These are phyloP conservation scores for Scaptodrosophila latifasciaeformis DNA, from an alignment of 2,888 invertebrate genomes.

Conservation along the genomic window DNA sequence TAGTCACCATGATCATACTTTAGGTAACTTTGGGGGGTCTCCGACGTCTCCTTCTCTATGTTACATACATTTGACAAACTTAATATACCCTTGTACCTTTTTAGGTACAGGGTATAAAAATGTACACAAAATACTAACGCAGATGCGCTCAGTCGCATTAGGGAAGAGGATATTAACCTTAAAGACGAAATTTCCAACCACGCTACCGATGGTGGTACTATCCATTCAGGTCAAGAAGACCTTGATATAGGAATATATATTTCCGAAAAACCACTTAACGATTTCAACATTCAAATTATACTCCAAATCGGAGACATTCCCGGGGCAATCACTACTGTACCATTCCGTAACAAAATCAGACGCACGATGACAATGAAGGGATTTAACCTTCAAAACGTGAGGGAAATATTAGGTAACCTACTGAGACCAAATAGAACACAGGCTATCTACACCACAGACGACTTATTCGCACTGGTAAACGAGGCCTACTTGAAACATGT, in stretches of 20 bases:
- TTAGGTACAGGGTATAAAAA: no score
- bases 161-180: neutral
- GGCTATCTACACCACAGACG: neutral
- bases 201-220: neutral
- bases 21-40: no score
- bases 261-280: neutral
- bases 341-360: neutral
- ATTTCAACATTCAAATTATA: neutral
- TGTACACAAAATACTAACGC: neutral
- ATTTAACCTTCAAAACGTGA: neutral
- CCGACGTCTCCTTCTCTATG: no score
- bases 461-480: neutral
- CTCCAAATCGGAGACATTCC: neutral
- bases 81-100: no score
- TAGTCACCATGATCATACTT: no score
- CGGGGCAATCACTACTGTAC: neutral
- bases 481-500: neutral
- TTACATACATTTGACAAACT: no score
- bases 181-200: neutral
- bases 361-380: neutral
- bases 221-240: neutral
- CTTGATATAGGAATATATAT: neutral
- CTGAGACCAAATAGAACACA: neutral
- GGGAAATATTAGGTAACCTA: neutral
- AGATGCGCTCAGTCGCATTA: neutral